Evolutionary conservation across 1,140 invertebrate species (phyloP), one percentile per base, ranked within the genome.

Genomic region (Pristionchus pacificus): DNA sequence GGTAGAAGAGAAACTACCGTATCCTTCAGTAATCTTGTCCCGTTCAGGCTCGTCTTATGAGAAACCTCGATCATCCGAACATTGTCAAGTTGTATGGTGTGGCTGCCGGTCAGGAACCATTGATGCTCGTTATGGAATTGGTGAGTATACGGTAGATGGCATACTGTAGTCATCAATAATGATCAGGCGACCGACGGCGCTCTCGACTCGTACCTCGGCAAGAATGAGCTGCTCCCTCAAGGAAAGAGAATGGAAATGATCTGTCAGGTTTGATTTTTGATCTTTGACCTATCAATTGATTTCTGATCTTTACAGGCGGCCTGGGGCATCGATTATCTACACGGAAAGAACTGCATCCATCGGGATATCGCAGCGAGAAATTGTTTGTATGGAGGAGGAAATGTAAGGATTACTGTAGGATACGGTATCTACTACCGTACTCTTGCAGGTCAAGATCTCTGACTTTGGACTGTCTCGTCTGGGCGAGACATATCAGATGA

Each of bases 111-210:
- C 93, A 91, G 66, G 95, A 97, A 86, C 95, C 95, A 6, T 93
- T 97, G 60, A 97, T 98, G 94, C 97, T 98, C 68, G 95, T 98
- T 68, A 98, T 95, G 33, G 95, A 98, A 85, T 97, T 93, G 82
- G 97, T 98, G 32, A 32, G 38, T 14, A 32, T 28, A 24, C 19
- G 19, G 19, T 49, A 19, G 38, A 49, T 10, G 38, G 38, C 6
- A 49, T 49, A 49, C 38, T 49, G 38, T 49, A 49, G 38, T n/a
- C n/a, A n/a, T n/a, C n/a, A n/a, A n/a, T n/a, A 62, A 24, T 28
- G 14, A 31, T 27, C 10, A 62, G 60, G 66, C 66, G 1, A 31
- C 58, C 10, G 58, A 31, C 60, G 32, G 64, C 25, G 32, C 27
- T 24, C 64, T 65, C 60, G 29, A 27, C 60, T 60, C 60, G 24